Evolutionary conservation across 2,113 vertebrate species (phyloP).

Genomic region (Melierax canorus): DNA sequence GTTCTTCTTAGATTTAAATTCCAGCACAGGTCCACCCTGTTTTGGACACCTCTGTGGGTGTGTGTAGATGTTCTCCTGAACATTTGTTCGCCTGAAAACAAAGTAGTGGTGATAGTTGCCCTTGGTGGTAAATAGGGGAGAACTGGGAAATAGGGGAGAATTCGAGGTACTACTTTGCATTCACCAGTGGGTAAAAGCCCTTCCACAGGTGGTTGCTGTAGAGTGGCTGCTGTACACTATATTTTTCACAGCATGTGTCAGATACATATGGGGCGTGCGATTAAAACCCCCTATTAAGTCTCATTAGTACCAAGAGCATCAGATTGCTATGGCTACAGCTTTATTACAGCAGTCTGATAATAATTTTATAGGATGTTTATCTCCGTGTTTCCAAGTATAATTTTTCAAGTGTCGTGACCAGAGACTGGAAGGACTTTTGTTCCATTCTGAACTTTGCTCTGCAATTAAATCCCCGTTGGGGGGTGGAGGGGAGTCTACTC

Average conservation of each 20-base stretch:
- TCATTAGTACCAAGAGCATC: neutral
- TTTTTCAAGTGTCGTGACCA: neutral
- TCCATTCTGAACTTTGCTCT: neutral
- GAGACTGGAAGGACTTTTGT: neutral
- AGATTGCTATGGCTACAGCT: neutral
- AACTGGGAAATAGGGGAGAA: neutral
- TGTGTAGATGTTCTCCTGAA: neutral
- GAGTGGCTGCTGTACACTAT: neutral
- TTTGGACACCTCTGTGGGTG: neutral
- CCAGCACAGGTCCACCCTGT: neutral
- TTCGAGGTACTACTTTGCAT: neutral
- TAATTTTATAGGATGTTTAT: neutral
- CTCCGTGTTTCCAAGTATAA: neutral
- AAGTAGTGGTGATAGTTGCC: neutral
- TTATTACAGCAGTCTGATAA: neutral
- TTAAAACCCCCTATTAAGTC: neutral
- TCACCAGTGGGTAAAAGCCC: neutral
- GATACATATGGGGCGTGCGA: accelerated
- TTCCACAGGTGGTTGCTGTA: neutral
- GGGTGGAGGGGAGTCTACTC: neutral
- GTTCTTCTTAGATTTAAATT: neutral
- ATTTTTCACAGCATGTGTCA: neutral
- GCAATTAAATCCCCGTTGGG: neutral
- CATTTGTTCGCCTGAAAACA: neutral
- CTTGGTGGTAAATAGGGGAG: neutral